Percentiles rank a stretch among this genome's conserved stretches.
Conservation (phyloP, 2,113 vertebrate genomes). For the Scopus umbretta region DNA sequence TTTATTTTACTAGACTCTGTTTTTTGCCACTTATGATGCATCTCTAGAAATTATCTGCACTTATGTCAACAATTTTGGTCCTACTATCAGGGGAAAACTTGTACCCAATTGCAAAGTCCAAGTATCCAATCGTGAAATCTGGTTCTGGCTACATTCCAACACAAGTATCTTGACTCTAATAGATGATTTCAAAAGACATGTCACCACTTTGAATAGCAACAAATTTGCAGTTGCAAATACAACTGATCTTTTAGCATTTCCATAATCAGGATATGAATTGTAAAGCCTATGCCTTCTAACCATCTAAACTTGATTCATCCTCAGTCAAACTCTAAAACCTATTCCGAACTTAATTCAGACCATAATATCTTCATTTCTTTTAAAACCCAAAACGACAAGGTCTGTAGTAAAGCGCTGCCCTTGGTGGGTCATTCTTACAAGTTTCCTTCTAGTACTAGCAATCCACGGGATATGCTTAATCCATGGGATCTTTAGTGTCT, state of each 20-base stretch:
- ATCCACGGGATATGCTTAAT: not conserved
- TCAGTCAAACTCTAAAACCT: not conserved
- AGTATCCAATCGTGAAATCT: not conserved
- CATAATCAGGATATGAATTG: not conserved
- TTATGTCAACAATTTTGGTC: not conserved
- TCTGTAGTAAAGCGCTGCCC: not conserved
- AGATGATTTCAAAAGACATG: not conserved
- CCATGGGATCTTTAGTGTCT: not conserved
- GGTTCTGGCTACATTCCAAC: not conserved
- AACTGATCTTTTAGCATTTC: not conserved
- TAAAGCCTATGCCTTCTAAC: not conserved
- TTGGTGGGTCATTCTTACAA: not conserved
- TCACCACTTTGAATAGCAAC: not conserved
- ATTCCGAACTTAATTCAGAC: not conserved
- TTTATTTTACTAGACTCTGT: not conserved
- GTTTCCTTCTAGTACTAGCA: not conserved
- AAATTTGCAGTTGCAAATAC: not conserved
- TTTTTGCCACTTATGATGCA: not conserved
- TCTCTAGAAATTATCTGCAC: not conserved
- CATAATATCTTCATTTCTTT: not conserved
- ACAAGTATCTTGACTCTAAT: not conserved
- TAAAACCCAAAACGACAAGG: not conserved
- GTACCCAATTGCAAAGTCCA: not conserved
- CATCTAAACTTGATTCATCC: not conserved
- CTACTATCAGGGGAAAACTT: not conserved